phyloP scores from a whole-genome alignment of 2,797 vertebrate genomes.

The Girardinus metallicus region DNA sequence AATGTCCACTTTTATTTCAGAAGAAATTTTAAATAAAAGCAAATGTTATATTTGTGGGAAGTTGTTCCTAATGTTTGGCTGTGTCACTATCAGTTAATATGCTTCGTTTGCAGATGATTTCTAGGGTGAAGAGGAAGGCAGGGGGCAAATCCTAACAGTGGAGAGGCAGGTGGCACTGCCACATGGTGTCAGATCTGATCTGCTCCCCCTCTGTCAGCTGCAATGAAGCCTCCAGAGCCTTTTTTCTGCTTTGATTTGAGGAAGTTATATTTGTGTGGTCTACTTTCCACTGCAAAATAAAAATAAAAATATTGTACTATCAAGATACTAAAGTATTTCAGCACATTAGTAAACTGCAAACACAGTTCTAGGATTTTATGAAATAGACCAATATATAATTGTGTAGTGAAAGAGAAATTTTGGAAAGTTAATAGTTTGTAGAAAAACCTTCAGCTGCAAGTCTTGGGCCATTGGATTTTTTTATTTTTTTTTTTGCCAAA shows the following conservation, averaged over 20 bases:
- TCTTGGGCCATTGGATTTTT: background rate
- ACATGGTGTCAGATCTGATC: slow-evolving; percentile 56
- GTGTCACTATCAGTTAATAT: slow-evolving; percentile 69
- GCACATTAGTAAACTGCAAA: slow-evolving; percentile 1
- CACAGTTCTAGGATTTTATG: background rate
- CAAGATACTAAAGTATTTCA: slow-evolving; percentile 11
- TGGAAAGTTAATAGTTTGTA: background rate
- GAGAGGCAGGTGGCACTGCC: slow-evolving; percentile 74
- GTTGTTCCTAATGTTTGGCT: slow-evolving; percentile 60
- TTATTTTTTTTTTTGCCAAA: background rate
- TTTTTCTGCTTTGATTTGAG: slow-evolving; percentile 44
- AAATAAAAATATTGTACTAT: background rate
- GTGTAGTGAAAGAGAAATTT: background rate
- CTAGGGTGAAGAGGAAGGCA: slow-evolving; percentile 50
- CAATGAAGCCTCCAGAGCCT: slow-evolving; percentile 49
- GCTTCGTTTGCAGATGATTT: slow-evolving; percentile 60
- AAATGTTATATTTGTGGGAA: slow-evolving; percentile 20
- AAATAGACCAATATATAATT: background rate
- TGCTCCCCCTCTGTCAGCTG: slow-evolving; percentile 41
- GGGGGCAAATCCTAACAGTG: slow-evolving; percentile 60
- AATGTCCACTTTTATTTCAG: background rate
- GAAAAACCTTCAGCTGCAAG: background rate
- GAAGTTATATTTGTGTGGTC: slow-evolving; percentile 23
- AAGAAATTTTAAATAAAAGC: slow-evolving; percentile 14
- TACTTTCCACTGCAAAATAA: slow-evolving; percentile 6